Conservation (phyloP, 2,888 invertebrate genomes). For the Cynaeus angustus region DNA sequence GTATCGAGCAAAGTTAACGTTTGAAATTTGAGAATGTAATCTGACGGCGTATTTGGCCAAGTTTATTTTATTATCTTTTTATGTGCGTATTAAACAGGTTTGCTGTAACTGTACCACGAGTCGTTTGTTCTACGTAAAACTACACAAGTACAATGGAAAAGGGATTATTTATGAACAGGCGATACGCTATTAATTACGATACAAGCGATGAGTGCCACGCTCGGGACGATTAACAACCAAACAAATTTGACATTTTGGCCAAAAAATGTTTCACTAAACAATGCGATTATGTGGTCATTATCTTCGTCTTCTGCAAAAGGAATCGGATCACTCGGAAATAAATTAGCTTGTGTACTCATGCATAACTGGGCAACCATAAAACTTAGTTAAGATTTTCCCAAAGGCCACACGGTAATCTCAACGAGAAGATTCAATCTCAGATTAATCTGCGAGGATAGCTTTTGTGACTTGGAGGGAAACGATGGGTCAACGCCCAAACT, state of each 20-base stretch:
- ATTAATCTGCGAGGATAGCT: conserved; percentile 38
- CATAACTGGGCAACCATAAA: conserved; percentile 46
- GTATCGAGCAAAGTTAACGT: conserved; percentile 35
- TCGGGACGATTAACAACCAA: conserved; percentile 10
- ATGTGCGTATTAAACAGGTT: conserved; percentile 54
- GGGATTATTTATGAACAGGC: conserved; percentile 34
- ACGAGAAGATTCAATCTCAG: conserved; percentile 36
- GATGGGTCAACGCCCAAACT: conserved; percentile 35
- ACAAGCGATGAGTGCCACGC: too few species aligned
- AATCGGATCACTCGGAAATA: conserved; percentile 41
- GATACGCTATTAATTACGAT: conserved; percentile 26
- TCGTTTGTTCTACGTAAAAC: conserved; percentile 49
- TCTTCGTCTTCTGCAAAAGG: conserved; percentile 43
- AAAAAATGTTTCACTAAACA: conserved; percentile 27
- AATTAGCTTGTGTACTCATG: conserved; percentile 46
- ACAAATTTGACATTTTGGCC: background rate
- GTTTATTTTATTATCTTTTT: conserved; percentile 54
- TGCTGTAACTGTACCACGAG: conserved; percentile 53
- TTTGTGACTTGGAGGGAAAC: conserved; percentile 36
- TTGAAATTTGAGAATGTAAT: conserved; percentile 45
- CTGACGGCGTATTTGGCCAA: conserved; percentile 44
- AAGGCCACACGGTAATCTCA: conserved; percentile 36
- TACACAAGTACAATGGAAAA: conserved; percentile 33
- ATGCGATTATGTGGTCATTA: conserved; percentile 47
- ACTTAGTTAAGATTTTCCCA: conserved; percentile 44